Conservation (phyloP, 2,797 vertebrate species). For the Sphenodon punctatus region DNA sequence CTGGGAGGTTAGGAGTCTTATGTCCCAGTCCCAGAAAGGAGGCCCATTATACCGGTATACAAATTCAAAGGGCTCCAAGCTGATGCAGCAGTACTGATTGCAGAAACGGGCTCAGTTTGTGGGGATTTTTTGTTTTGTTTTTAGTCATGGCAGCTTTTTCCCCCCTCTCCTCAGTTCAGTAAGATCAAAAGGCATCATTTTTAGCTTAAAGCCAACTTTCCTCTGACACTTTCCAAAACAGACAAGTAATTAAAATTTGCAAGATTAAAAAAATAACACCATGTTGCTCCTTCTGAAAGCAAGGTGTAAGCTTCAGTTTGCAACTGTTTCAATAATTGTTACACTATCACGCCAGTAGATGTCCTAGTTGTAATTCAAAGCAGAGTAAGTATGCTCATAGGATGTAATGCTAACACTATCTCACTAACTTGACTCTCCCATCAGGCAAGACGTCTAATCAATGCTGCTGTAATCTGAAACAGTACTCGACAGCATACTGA, state of each 20-base stretch:
- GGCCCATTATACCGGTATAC: too few relatives aligned
- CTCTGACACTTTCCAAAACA: not conserved
- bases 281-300: too few relatives aligned
- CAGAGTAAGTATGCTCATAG: not conserved
- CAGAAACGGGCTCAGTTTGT: too few relatives aligned
- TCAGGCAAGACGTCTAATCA: not conserved
- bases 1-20: too few relatives aligned
- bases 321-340: conserved; percentile 25
- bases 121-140: too few relatives aligned
- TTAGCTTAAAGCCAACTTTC: too few relatives aligned
- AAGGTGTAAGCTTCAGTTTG: not conserved
- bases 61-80: too few relatives aligned
- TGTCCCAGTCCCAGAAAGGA: too few relatives aligned
- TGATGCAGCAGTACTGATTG: too few relatives aligned
- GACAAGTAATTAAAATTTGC: not conserved
- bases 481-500: not conserved
- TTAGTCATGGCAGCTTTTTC: too few relatives aligned
- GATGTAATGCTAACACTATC: not conserved
- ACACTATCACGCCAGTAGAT: conserved; percentile 68
- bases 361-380: conserved; percentile 56
- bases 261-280: not conserved
- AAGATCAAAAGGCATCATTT: too few relatives aligned
- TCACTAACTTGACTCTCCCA: not conserved
- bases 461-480: not conserved
- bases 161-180: too few relatives aligned